These are phyloP conservation scores for Agriotes lineatus DNA, from an alignment of 2,888 invertebrate species.

Conservation along the genomic window DNA sequence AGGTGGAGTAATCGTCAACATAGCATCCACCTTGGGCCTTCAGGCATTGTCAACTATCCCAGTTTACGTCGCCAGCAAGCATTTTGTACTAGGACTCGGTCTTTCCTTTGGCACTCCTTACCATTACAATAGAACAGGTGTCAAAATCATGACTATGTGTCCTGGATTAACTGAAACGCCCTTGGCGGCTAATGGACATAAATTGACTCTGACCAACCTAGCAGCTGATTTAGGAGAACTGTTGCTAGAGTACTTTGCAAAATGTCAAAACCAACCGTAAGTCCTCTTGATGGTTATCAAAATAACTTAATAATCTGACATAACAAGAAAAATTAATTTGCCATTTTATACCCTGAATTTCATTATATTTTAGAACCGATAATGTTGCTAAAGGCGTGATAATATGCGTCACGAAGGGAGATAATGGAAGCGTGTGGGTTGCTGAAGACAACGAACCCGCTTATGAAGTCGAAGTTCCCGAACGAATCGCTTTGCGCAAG, in stretches of 20 bases:
- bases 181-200: slow-evolving; percentile 56
- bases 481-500: background rate
- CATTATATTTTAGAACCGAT: slow-evolving; percentile 51
- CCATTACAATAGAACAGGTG: slow-evolving; percentile 60
- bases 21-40: slow-evolving; percentile 73
- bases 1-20: slow-evolving; percentile 77
- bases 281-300: too few species aligned
- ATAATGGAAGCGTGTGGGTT: slow-evolving; percentile 69
- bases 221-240: slow-evolving; percentile 52
- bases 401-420: slow-evolving; percentile 61
- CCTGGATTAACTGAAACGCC: slow-evolving; percentile 65
- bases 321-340: too few species aligned
- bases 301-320: too few species aligned
- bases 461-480: slow-evolving; percentile 60
- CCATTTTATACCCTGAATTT: background rate
- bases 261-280: slow-evolving; percentile 63
- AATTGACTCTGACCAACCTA: slow-evolving; percentile 51
- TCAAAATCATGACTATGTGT: slow-evolving; percentile 65
- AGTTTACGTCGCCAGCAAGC: slow-evolving; percentile 73
- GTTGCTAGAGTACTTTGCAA: slow-evolving; percentile 54
- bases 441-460: slow-evolving; percentile 65
- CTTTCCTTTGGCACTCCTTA: slow-evolving; percentile 65
- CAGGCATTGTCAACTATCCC: slow-evolving; percentile 69
- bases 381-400: slow-evolving; percentile 58
- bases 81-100: slow-evolving; percentile 69